Evolutionary conservation across 2,113 vertebrate species (phyloP).

Genomic region (Capreolus pygargus): DNA sequence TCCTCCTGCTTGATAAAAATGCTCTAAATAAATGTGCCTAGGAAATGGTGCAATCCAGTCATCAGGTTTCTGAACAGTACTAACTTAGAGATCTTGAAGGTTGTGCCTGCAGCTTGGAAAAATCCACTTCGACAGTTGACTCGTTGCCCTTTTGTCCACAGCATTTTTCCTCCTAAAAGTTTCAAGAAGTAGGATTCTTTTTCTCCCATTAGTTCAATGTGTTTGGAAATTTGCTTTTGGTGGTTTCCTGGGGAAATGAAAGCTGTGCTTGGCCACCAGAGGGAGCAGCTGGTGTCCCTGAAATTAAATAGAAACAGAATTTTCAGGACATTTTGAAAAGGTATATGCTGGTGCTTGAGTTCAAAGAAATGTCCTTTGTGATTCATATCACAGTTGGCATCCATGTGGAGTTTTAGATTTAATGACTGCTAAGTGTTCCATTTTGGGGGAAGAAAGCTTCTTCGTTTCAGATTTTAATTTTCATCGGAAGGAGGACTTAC

Average conservation of each 20-base stretch:
- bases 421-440: slow-evolving; percentile 43
- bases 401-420: slow-evolving; percentile 49
- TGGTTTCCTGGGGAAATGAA: slow-evolving; percentile 65
- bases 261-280: slow-evolving; percentile 67
- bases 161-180: slow-evolving; percentile 5
- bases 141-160: slow-evolving; percentile 10
- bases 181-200: slow-evolving; percentile 18
- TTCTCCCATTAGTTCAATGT: slow-evolving; percentile 18
- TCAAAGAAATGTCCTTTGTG: slow-evolving; percentile 58
- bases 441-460: background rate
- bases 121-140: slow-evolving; percentile 22
- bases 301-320: slow-evolving; percentile 34
- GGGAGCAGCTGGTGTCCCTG: slow-evolving; percentile 55
- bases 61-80: background rate
- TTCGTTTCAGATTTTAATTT: background rate
- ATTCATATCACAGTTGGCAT: slow-evolving; percentile 27
- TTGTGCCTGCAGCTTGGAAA: background rate
- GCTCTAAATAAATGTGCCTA: background rate
- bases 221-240: slow-evolving; percentile 62
- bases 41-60: background rate
- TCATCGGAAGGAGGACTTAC: slow-evolving; percentile 2
- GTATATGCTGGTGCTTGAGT: slow-evolving; percentile 14
- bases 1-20: background rate
- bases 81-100: slow-evolving; percentile 3
- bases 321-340: slow-evolving; percentile 55